Conservation (phyloP, 2,888 invertebrate species). For the Acanthacorydalis orientalis region DNA sequence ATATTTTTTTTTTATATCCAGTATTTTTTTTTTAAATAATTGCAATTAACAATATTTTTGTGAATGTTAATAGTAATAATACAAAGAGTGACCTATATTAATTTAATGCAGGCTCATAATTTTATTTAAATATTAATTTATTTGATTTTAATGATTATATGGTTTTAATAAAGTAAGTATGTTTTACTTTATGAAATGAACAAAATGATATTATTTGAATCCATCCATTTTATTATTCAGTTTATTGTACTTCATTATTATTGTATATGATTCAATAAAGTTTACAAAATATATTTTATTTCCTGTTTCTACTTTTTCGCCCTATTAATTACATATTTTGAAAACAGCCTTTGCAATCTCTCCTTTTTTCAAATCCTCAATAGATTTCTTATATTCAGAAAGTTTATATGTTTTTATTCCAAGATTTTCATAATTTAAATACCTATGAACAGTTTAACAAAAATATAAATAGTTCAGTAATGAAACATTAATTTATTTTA, state of each 20-base stretch:
- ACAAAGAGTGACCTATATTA: too few species aligned
- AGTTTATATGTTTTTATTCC: slow-evolving; percentile 38
- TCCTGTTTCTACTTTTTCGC: background rate
- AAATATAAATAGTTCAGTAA: too few species aligned
- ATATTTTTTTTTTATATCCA: too few species aligned
- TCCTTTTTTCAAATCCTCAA: slow-evolving; percentile 35
- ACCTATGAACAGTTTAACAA: slow-evolving; percentile 23
- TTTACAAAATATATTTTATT: background rate
- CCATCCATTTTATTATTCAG: background rate
- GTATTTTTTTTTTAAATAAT: too few species aligned
- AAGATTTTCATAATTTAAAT: slow-evolving; percentile 39
- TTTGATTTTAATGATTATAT: background rate
- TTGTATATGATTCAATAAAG: background rate
- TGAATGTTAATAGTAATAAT: too few species aligned
- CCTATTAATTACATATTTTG: slow-evolving; percentile 20
- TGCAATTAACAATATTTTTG: too few species aligned
- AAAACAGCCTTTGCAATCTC: slow-evolving; percentile 44
- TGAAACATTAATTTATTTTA: slow-evolving; percentile 13
- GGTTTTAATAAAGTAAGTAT: background rate
- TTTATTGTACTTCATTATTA: background rate
- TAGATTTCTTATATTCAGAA: slow-evolving; percentile 33
- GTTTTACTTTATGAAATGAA: background rate
- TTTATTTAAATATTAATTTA: too few species aligned
- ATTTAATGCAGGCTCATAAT: too few species aligned
- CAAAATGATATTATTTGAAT: background rate